phyloP scores from a whole-genome alignment of 2,113 vertebrate species.

The Engystomops pustulosus region DNA sequence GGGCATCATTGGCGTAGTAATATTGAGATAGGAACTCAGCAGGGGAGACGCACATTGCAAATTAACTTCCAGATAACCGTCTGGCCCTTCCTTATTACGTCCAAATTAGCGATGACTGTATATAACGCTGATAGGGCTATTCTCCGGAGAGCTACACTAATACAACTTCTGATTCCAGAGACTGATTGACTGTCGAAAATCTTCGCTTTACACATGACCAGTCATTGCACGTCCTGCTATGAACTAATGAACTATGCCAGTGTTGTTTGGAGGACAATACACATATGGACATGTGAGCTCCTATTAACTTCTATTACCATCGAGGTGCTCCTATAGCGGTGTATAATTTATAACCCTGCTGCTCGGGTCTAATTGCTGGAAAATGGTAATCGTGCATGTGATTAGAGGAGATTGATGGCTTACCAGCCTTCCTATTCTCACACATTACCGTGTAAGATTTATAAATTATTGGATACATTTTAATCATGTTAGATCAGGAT shows the following conservation, averaged over 20 bases:
- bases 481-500: not conserved
- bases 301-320: constrained; percentile 40
- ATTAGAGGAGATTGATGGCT: constrained; percentile 38
- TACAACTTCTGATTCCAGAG: constrained; percentile 37
- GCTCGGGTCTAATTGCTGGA: constrained; percentile 36
- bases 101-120: constrained; percentile 25
- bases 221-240: not conserved
- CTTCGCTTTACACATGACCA: constrained; percentile 12
- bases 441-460: constrained; percentile 53
- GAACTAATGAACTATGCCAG: constrained; percentile 44
- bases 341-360: constrained; percentile 39
- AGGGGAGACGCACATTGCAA: constrained; percentile 15
- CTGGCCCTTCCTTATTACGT: constrained; percentile 31
- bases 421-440: not conserved
- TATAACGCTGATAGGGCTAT: constrained; percentile 21
- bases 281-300: constrained; percentile 38
- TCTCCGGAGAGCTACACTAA: constrained; percentile 26
- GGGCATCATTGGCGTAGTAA: not conserved
- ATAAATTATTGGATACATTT: constrained; percentile 62
- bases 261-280: constrained; percentile 43
- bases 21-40: not conserved
- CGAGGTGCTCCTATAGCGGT: not conserved
- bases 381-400: constrained; percentile 48
- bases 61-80: constrained; percentile 33
- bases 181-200: constrained; percentile 39